Evolutionary conservation across 2,888 invertebrate species (phyloP), one percentile per base, ranked within the genome.

Genomic region (Yponomeuta plumbellus): DNA sequence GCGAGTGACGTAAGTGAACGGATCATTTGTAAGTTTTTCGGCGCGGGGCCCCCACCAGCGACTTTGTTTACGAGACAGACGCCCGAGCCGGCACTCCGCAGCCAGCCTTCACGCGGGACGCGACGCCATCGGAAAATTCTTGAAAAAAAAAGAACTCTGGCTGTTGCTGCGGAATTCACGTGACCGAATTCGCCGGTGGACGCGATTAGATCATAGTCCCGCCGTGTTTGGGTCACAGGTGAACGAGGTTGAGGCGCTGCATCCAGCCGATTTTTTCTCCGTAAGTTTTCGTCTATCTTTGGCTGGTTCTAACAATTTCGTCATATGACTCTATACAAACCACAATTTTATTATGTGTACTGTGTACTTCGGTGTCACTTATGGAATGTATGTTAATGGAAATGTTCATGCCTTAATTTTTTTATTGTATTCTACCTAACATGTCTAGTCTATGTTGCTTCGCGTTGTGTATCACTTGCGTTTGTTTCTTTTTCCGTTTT

Each of bases 41-140:
- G 84, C 80, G 68, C 66, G 85, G 83, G 88, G 86, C 90, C 90
- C 90, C 90, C 90, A 86, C 90, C 89, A 84, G 80, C 75, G 73
- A 80, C 79, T 86, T 88, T 89, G 89, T 90, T 89, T 88, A 90
- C 90, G 85, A 82, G 85, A 83, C 77, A 79, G 80, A 76, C 83
- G 83, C 79, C 81, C 79, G 76, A 76, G 84, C 81, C 85, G 88
- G 84, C 90, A 88, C 84, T 88, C 78, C 83, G 86, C 81, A 79
- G 81, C 80, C 82, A 85, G 81, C 82, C 75, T 77, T 79, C 87
- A 81, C 84, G 85, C 86, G 86, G 77, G 78, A 76, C 84, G 84
- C 81, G 83, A 79, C 84, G 81, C 80, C 21, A 20, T 59, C 58
- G 39, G 44, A 52, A 57, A 22, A 39, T 21, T 52, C 44, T 21